Conservation (phyloP, 2,113 vertebrate species). For the Montifringilla adamsi region DNA sequence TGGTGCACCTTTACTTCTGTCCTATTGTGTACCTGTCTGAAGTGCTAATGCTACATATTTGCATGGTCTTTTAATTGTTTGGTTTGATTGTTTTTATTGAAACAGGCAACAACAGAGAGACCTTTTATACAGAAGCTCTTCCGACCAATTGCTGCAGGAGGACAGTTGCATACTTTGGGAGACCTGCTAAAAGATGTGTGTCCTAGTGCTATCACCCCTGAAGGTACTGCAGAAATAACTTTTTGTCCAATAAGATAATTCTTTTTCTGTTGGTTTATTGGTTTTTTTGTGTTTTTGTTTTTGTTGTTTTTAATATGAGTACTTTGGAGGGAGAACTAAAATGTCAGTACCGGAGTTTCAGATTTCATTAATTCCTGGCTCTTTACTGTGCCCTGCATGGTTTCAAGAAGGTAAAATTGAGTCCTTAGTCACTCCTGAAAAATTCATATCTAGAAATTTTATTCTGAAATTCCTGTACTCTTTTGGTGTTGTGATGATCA, state of each 20-base stretch:
- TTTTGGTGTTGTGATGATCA: background rate
- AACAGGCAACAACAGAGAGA: slow-evolving; percentile 85
- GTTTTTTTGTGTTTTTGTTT: background rate
- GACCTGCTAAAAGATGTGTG: slow-evolving; percentile 90
- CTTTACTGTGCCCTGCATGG: background rate
- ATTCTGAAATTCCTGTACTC: background rate
- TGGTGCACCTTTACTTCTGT: background rate
- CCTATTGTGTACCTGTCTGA: background rate
- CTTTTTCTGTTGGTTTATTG: background rate
- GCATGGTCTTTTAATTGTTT: background rate
- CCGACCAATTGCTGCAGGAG: slow-evolving; percentile 87
- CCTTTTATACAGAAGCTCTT: slow-evolving; percentile 97
- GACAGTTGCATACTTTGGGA: slow-evolving; percentile 84
- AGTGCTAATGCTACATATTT: background rate
- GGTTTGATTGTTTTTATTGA: background rate
- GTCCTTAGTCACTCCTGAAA: background rate
- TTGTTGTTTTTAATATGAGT: background rate
- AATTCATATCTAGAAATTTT: background rate
- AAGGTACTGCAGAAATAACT: slow-evolving; percentile 75
- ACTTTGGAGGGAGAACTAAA: background rate
- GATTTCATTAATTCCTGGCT: background rate
- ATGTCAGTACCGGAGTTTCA: background rate
- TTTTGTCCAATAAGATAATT: background rate
- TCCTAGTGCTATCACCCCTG: slow-evolving; percentile 81
- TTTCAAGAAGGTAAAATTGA: background rate